A percentile compares a stretch with the other conserved stretches of the same genome.
Conservation (phyloP, 2,888 invertebrate genomes). For the Cordilura impudica region DNA sequence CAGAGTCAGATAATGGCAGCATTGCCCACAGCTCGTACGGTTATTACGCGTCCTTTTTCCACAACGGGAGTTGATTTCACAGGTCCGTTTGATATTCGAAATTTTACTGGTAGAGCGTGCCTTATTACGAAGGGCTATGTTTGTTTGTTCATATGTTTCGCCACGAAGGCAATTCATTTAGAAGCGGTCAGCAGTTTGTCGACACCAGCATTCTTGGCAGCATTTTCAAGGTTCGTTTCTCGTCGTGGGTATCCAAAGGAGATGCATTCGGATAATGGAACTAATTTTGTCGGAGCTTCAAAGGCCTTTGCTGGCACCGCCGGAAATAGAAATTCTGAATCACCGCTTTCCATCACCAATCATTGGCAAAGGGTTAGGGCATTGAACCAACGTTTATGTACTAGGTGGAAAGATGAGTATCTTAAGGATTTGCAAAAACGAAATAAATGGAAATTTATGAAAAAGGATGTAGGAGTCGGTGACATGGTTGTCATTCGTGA, state of each 20-base stretch:
- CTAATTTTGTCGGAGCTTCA: conserved; percentile 52
- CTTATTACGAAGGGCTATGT: no score
- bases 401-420: no score
- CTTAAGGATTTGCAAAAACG: neutral
- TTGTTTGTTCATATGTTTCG: no score
- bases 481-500: no score
- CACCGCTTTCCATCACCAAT: conserved; percentile 8
- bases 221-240: conserved; percentile 43
- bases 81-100: no score
- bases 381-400: conserved; percentile 28
- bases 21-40: no score
- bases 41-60: no score
- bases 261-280: conserved; percentile 54
- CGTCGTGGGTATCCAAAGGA: conserved; percentile 42
- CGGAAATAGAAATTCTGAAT: conserved; percentile 28
- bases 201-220: conserved; percentile 43
- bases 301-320: conserved; percentile 25
- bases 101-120: no score
- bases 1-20: no score
- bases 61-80: no score
- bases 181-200: conserved; percentile 33
- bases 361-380: conserved; percentile 37
- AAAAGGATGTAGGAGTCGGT: neutral
- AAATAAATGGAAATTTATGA: neutral
- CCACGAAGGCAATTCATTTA: conserved; percentile 45